These are phyloP conservation scores for Aldabrachelys gigantea DNA, from an alignment of 2,113 vertebrate species.

Conservation along the genomic window DNA sequence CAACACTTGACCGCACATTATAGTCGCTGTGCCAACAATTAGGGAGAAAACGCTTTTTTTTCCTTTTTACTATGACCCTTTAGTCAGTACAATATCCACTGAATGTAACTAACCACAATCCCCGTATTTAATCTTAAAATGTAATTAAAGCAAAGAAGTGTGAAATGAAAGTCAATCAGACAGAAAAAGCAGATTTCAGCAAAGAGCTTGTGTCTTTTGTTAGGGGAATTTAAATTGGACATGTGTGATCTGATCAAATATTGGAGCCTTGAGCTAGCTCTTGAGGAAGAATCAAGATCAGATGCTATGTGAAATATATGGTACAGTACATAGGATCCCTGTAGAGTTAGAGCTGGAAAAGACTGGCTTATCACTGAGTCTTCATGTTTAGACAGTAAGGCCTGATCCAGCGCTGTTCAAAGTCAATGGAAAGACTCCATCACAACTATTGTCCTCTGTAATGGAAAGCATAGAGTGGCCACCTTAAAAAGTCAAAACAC, in stretches of 20 bases:
- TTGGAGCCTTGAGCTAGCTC: not conserved
- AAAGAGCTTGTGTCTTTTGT: constrained; percentile 1
- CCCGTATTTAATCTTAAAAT: constrained; percentile 51
- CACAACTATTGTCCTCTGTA: not conserved
- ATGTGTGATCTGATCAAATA: not conserved
- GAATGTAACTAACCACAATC: constrained; percentile 47
- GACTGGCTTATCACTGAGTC: not conserved
- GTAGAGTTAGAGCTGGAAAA: not conserved
- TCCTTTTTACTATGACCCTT: constrained; percentile 51
- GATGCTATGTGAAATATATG: rapidly evolving
- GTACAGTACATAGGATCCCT: not conserved
- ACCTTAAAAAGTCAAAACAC: not conserved
- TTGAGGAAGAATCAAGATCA: not conserved
- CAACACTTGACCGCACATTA: constrained; percentile 20
- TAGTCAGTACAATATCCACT: constrained; percentile 37
- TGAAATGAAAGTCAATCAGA: constrained; percentile 72
- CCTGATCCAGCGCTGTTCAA: not conserved
- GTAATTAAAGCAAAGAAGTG: constrained; percentile 74
- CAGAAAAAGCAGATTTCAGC: constrained; percentile 47
- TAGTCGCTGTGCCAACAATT: constrained; percentile 8
- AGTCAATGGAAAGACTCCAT: not conserved
- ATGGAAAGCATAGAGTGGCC: not conserved
- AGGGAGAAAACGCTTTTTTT: constrained; percentile 3
- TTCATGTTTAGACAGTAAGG: rapidly evolving
- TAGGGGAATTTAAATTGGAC: constrained; percentile 38